Conservation (phyloP, 2,113 vertebrate species). For the Aptenodytes patagonicus region DNA sequence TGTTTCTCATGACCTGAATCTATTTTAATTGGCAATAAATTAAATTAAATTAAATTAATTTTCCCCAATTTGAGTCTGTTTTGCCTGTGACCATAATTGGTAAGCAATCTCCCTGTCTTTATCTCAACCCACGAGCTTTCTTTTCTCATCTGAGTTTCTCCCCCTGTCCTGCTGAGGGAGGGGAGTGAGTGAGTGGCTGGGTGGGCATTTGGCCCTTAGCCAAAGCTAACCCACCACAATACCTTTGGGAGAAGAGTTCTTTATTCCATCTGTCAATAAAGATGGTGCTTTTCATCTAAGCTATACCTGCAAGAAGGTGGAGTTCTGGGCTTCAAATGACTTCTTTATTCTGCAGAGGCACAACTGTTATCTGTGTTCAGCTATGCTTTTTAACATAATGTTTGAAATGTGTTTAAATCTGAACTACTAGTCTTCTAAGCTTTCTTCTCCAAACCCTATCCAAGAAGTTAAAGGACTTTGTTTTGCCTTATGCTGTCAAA, state of each 20-base stretch:
- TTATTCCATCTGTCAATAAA: neutral
- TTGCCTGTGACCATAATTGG: too few species aligned
- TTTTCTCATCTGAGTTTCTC: neutral
- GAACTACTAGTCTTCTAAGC: neutral
- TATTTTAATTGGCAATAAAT: too few species aligned
- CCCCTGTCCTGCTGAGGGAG: neutral
- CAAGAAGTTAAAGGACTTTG: neutral
- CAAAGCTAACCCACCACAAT: neutral
- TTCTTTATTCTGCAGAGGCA: neutral
- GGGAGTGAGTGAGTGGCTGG: neutral
- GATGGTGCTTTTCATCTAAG: neutral
- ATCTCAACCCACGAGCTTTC: too few species aligned
- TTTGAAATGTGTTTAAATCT: neutral
- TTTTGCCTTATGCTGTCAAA: neutral
- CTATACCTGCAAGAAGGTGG: neutral
- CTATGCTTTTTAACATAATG: neutral
- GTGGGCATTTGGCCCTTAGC: neutral
- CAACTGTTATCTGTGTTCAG: neutral
- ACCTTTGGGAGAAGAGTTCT: neutral
- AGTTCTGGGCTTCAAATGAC: neutral
- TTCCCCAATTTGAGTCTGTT: too few species aligned
- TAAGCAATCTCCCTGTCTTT: too few species aligned
- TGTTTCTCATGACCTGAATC: too few species aligned
- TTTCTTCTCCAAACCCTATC: neutral
- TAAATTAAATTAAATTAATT: too few species aligned